phyloP scores from a whole-genome alignment of 2,888 invertebrate species.

The Iphiclides podalirius region DNA sequence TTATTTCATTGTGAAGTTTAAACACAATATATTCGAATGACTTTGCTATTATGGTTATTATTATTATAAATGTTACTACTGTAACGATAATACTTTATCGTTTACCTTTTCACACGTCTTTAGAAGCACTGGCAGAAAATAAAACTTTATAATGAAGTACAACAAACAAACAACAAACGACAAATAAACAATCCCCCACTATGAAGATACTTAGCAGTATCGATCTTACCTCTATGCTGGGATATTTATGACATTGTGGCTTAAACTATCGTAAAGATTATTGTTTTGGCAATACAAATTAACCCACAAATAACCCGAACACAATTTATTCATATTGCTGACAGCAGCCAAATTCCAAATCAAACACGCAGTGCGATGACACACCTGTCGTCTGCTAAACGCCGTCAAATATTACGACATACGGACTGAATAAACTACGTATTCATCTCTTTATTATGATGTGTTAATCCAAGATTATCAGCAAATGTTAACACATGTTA shows the following conservation, averaged over 20 bases:
- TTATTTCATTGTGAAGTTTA: too few species aligned
- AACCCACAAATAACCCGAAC: slow-evolving; percentile 5
- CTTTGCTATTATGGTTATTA: too few species aligned
- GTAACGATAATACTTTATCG: background rate
- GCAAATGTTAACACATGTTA: slow-evolving; percentile 80
- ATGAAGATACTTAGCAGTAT: too few species aligned
- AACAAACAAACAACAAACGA: too few species aligned
- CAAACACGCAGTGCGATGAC: slow-evolving; percentile 60
- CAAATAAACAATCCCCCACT: too few species aligned
- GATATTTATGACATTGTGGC: too few species aligned
- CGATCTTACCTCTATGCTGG: too few species aligned
- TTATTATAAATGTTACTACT: too few species aligned
- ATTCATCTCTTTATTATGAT: slow-evolving; percentile 80
- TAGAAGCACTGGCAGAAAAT: too few species aligned
- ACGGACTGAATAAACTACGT: slow-evolving; percentile 73
- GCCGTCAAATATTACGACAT: slow-evolving; percentile 65
- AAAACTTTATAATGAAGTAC: too few species aligned
- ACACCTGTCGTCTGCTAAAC: slow-evolving; percentile 70
- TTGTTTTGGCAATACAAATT: slow-evolving; percentile 11
- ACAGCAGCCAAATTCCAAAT: slow-evolving; percentile 31
- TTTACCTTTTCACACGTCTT: too few species aligned
- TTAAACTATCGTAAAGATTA: background rate
- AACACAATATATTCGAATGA: too few species aligned
- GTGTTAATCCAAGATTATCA: slow-evolving; percentile 79
- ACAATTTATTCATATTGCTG: slow-evolving; percentile 15